Evolutionary conservation across 1,140 invertebrate species (phyloP), one percentile per base, ranked within the genome.

Genomic region (Centruroides vittatus): DNA sequence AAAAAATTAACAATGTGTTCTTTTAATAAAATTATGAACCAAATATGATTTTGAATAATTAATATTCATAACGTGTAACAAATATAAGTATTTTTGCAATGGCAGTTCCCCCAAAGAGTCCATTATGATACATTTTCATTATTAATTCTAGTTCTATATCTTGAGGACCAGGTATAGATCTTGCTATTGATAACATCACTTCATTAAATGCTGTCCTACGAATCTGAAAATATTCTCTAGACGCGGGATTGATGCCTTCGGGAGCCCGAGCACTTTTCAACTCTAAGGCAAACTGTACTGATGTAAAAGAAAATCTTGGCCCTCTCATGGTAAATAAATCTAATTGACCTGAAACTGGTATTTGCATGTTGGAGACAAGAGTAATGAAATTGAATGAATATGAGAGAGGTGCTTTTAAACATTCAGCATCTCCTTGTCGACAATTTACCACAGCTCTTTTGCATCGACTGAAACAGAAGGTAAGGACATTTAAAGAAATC

Each of bases 301-400:
- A 82, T 13, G 85, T 83, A 23, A 77, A 78, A 1, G 78, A 70
- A 75, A 83, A 82, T 13, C 80, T 74, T 0, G 88, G 86, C 0
- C 68, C 75, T 60, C 86, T 79, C 82, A 96, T 91, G 9, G 86
- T 91, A 73, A 94, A 95, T 3, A 97, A 74, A 58, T 89, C 84
- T 50, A 88, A 75, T 65, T 80, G 78, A 5, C 81, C 85, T 62
- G 73, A 75, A 3, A 75, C 69, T 0, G 88, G 83, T 7, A 94
- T 79, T 35, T 83, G 82, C 13, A 93, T 74, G 71, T 89, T 88
- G 56, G 88, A 86, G 0, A 88, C 84, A 66, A 96, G 85, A 0
- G 88, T 89, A 63, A 96, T 86, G 73, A 88, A 96, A 74, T 93
- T 93, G 76, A 85, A 93, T 5, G 89, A 91, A 69, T 86, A 87